Evolutionary conservation across 2,888 invertebrate genomes (phyloP).

Genomic region (Gymnosoma rotundatum): DNA sequence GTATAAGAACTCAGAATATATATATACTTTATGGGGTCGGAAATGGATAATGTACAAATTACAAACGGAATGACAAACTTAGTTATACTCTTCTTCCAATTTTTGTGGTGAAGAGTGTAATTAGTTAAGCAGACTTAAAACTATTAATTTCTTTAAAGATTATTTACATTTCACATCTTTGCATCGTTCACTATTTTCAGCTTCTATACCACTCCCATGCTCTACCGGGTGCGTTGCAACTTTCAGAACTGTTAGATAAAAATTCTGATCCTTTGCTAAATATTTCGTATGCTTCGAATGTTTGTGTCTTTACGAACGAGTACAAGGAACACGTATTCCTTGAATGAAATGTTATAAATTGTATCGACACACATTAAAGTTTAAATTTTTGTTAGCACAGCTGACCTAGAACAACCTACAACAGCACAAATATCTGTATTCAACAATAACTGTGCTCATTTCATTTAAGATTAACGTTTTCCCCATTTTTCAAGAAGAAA

Average conservation of each 20-base stretch:
- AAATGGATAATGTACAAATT: too few relatives aligned
- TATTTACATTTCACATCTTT: too few relatives aligned
- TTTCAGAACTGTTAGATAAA: neutral
- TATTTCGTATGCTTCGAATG: too few relatives aligned
- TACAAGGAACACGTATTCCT: neutral
- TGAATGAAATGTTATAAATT: slow-evolving; percentile 58
- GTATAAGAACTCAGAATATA: too few relatives aligned
- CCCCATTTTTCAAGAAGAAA: slow-evolving; percentile 18
- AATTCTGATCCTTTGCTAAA: neutral
- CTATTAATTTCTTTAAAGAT: too few relatives aligned
- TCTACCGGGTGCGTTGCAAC: too few relatives aligned
- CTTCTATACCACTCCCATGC: too few relatives aligned
- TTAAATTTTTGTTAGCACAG: slow-evolving; percentile 67
- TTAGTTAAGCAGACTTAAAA: neutral
- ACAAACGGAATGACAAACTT: too few relatives aligned
- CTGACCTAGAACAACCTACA: slow-evolving; percentile 49
- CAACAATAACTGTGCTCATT: neutral
- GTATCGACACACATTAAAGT: slow-evolving; percentile 50
- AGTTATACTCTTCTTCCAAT: too few relatives aligned
- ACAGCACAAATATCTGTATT: slow-evolving; percentile 1
- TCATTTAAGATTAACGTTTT: neutral
- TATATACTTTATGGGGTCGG: too few relatives aligned
- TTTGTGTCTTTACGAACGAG: neutral
- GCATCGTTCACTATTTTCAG: too few relatives aligned
- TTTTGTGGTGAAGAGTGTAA: too few relatives aligned